Percentiles rank a stretch among this genome's conserved stretches.
Evolutionary conservation across 2,888 invertebrate species (phyloP).

Genomic region (Agrochola lychnidis): DNA sequence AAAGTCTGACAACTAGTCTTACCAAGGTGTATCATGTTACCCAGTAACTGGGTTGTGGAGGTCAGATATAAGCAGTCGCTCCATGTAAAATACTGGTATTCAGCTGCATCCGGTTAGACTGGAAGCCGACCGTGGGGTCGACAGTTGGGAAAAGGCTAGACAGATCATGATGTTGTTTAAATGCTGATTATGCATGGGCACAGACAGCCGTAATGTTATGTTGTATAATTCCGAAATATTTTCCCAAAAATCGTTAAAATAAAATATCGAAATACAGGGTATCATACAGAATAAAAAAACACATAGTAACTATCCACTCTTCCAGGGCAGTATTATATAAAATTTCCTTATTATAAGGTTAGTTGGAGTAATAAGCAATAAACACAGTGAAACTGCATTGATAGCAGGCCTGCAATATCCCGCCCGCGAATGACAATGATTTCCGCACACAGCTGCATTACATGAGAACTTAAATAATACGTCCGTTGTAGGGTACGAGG

Average conservation of each 20-base stretch:
- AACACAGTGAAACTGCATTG: slow-evolving; percentile 14
- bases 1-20: too few relatives aligned
- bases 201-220: neutral
- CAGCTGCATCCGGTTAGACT: too few relatives aligned
- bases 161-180: too few relatives aligned
- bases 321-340: neutral
- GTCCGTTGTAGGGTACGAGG: neutral
- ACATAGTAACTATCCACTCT: neutral
- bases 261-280: neutral
- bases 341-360: slow-evolving; percentile 24
- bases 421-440: slow-evolving; percentile 19
- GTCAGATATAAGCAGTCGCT: too few relatives aligned
- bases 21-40: too few relatives aligned
- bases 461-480: neutral
- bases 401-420: slow-evolving; percentile 29
- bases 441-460: slow-evolving; percentile 6
- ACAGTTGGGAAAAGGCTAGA: too few relatives aligned
- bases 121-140: too few relatives aligned
- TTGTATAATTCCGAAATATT: neutral
- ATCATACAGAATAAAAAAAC: neutral
- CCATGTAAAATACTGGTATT: too few relatives aligned
- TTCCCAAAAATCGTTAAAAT: neutral
- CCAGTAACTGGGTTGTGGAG: too few relatives aligned
- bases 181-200: neutral
- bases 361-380: neutral